phyloP scores from a whole-genome alignment of 2,888 invertebrate genomes.

The Pogonocherus hispidulus region DNA sequence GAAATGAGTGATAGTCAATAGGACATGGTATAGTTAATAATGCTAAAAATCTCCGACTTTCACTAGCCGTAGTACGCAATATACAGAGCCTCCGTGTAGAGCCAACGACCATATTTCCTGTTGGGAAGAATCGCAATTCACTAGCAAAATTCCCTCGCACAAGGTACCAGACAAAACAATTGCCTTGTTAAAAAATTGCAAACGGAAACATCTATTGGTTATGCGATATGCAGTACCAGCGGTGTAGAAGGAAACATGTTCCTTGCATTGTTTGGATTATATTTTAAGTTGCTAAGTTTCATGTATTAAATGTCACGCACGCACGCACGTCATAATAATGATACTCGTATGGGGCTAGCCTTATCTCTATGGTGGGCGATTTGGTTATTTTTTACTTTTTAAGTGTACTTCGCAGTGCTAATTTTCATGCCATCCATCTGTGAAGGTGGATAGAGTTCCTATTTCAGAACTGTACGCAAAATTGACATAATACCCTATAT shows the following conservation, averaged over 20 bases:
- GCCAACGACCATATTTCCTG: slow-evolving; percentile 55
- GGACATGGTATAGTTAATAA: slow-evolving; percentile 18
- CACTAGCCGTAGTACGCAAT: slow-evolving; percentile 45
- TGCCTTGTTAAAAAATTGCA: slow-evolving; percentile 22
- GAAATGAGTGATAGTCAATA: slow-evolving; percentile 42
- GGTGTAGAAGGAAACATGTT: slow-evolving; percentile 16
- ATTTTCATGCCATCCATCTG: too few relatives aligned
- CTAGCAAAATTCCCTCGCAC: slow-evolving; percentile 29
- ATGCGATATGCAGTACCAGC: slow-evolving; percentile 18
- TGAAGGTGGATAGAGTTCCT: too few relatives aligned
- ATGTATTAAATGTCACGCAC: slow-evolving; percentile 24
- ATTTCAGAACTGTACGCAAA: too few relatives aligned
- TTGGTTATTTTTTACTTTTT: background rate
- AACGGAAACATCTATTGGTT: slow-evolving; percentile 25
- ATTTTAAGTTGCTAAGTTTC: slow-evolving; percentile 4
- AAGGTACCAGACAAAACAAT: slow-evolving; percentile 29
- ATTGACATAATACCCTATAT: too few relatives aligned
- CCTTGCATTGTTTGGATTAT: slow-evolving; percentile 13
- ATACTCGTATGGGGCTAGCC: background rate
- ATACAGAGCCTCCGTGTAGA: slow-evolving; percentile 51
- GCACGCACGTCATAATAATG: background rate
- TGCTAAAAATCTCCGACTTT: slow-evolving; percentile 48
- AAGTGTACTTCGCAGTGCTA: background rate
- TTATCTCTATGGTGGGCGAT: background rate
- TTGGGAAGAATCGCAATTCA: slow-evolving; percentile 50